Evolutionary conservation across 2,797 vertebrate species (phyloP), one percentile per base, ranked within the genome.

Genomic region (Orientallactaga sibirica): DNA sequence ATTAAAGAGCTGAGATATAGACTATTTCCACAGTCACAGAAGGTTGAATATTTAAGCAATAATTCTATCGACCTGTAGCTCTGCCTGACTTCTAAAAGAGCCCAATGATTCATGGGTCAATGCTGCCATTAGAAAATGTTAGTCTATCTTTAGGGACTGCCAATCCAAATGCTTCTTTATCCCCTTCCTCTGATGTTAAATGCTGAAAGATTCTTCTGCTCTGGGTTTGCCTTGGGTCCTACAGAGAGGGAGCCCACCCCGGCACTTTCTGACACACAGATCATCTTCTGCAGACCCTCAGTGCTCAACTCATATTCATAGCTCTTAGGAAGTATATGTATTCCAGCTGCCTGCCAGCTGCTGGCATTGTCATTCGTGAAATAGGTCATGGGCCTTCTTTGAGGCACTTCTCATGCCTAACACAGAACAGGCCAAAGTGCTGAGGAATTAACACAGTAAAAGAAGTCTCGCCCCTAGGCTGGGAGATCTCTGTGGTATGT

Each of bases 1-100:
- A 8, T 43, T 29, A 4, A 18, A 67, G 15, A 68, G 29, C 48
- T 1, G n/a, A 61, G 43, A 19, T 80, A 12, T 3, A 61, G 68
- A 78, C n/a, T 81, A 33, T 83, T 81, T 74, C 41, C 74, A 84
- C 58, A 64, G 43, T 80, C 68, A 75, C 74, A 81, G 64, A 37
- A 66, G 77, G 58, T 77, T 85, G 37, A 73, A 22, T 12, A 25
- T 55, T 20, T n/a, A 87, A 84, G 37, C 43, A 14, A 29, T 37
- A 70, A 19, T 52, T 87, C 52, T 66, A 7, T 48, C 41, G 78
- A 84, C 73, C 6, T 81, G 29, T 7, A 67, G 43, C 37, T 73
- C 78, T 84, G 55, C 58, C 68, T 67, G 25, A 37, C 71, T 67
- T 81, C 41, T 70, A 55, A 41, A 68, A 75, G 68, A 58, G 41